phyloP scores from a whole-genome alignment of 1,140 invertebrate species.

The Neuroterus valhalla region DNA sequence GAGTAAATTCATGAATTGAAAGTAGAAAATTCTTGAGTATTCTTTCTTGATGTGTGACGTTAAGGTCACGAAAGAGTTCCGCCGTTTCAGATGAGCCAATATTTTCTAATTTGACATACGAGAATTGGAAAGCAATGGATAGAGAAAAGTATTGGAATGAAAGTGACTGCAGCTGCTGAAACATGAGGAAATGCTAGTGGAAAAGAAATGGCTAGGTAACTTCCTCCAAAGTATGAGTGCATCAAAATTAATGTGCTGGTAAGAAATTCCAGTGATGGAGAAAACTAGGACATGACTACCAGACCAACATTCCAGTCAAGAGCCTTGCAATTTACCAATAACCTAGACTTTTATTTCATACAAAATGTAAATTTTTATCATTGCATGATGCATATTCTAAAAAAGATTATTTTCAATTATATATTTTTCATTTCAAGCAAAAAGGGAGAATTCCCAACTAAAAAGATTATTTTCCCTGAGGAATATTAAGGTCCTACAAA shows the following conservation, averaged over 20 bases:
- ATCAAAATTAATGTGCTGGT: constrained; percentile 49
- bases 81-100: too few relatives aligned
- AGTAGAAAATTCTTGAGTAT: too few relatives aligned
- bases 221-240: constrained; percentile 36
- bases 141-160: neutral
- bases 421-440: neutral
- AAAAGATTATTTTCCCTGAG: too few relatives aligned
- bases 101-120: neutral
- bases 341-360: constrained; percentile 32
- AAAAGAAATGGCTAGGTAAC: constrained; percentile 41
- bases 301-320: constrained; percentile 57
- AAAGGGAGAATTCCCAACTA: neutral
- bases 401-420: neutral
- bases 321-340: constrained; percentile 44
- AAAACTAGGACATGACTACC: constrained; percentile 64
- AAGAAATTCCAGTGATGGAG: constrained; percentile 63
- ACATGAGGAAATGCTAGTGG: constrained; percentile 28
- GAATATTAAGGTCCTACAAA: too few relatives aligned
- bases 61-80: too few relatives aligned
- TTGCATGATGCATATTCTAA: constrained; percentile 3
- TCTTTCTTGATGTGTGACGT: too few relatives aligned
- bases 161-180: constrained; percentile 13
- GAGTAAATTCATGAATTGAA: too few relatives aligned
- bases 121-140: constrained; percentile 18
- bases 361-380: neutral